These are phyloP conservation scores for Andricus curvator DNA, from an alignment of 2,888 invertebrate genomes.

Conservation along the genomic window DNA sequence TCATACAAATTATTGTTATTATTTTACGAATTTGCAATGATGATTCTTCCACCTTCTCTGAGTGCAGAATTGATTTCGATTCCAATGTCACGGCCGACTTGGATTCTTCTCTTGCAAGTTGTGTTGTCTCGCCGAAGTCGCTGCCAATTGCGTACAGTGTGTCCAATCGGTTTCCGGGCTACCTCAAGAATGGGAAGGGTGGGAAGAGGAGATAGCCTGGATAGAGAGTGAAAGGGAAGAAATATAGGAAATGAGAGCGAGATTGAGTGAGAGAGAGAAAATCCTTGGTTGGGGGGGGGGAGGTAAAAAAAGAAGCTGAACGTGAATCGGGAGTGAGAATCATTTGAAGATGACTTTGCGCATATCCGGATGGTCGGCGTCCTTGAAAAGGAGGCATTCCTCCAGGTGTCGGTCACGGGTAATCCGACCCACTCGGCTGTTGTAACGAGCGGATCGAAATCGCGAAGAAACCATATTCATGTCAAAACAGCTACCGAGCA, in stretches of 20 bases:
- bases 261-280: background rate
- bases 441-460: constrained; percentile 75
- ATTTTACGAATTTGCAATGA: constrained; percentile 42
- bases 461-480: constrained; percentile 72
- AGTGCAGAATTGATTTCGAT: constrained; percentile 23
- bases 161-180: constrained; percentile 51
- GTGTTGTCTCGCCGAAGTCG: constrained; percentile 28
- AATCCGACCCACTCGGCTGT: constrained; percentile 67
- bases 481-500: constrained; percentile 68
- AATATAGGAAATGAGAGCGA: background rate
- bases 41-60: background rate
- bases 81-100: constrained; percentile 32
- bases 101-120: background rate
- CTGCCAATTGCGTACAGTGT: constrained; percentile 49
- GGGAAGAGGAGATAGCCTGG: constrained; percentile 29
- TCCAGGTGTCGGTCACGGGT: constrained; percentile 75
- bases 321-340: constrained; percentile 37
- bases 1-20: background rate
- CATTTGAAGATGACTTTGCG: constrained; percentile 67
- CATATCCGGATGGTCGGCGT: constrained; percentile 66
- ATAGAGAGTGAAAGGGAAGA: constrained; percentile 6
- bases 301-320: constrained; percentile 7
- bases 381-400: constrained; percentile 68
- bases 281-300: background rate
- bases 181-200: constrained; percentile 39